Conservation (phyloP, 2,888 invertebrate species). For the Sesamia inferens region DNA sequence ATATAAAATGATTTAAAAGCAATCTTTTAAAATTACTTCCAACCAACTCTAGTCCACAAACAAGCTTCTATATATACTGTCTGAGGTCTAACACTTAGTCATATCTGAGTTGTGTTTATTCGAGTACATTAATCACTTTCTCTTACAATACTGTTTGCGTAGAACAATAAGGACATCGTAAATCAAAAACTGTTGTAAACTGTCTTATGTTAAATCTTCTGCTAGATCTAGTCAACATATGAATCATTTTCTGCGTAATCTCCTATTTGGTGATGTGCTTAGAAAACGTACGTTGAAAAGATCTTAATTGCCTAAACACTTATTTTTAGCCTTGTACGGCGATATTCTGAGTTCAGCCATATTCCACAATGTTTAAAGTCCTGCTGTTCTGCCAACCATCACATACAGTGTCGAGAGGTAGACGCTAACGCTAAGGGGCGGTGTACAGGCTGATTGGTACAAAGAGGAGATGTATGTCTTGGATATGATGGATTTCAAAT, state of each 20-base stretch:
- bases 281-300: neutral
- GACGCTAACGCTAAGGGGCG: too few relatives aligned
- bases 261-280: neutral
- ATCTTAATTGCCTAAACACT: neutral
- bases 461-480: too few relatives aligned
- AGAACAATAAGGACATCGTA: conserved; percentile 21
- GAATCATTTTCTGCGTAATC: neutral
- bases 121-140: conserved; percentile 35
- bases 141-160: conserved; percentile 32
- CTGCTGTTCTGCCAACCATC: neutral
- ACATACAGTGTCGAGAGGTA: neutral
- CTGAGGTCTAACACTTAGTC: neutral
- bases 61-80: neutral
- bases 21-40: neutral
- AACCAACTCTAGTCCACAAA: neutral
- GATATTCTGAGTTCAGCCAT: neutral
- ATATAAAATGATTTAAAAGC: neutral
- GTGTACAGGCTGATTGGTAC: too few relatives aligned
- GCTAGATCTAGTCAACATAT: neutral
- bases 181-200: conserved; percentile 1
- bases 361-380: neutral
- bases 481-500: neutral
- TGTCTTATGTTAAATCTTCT: neutral
- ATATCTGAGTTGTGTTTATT: too few relatives aligned
- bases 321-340: neutral